Conservation (phyloP, 2,888 invertebrate species). For the Baccha elongata region DNA sequence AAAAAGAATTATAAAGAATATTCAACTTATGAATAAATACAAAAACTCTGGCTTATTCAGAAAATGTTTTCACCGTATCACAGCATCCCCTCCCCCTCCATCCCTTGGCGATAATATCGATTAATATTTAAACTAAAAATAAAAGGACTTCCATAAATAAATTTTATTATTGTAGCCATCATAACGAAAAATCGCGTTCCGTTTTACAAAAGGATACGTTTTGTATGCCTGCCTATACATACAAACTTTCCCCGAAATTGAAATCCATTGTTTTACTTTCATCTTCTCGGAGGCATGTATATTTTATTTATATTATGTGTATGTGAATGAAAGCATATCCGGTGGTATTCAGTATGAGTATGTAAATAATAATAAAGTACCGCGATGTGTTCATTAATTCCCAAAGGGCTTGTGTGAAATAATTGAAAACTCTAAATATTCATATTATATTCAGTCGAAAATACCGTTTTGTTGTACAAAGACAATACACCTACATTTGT, state of each 20-base stretch:
- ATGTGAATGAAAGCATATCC: conserved; percentile 5
- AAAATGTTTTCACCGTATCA: not conserved
- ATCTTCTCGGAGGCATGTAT: conserved; percentile 33
- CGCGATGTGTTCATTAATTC: conserved; percentile 58
- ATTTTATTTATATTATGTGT: not conserved
- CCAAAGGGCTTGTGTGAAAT: conserved; percentile 48
- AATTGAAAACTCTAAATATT: conserved; percentile 71
- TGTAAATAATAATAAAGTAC: conserved; percentile 61
- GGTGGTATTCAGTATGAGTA: conserved; percentile 1
- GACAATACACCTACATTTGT: too few species aligned
- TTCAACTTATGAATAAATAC: too few species aligned
- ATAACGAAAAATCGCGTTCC: conserved; percentile 14
- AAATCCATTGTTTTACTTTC: conserved; percentile 60
- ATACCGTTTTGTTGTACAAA: not conserved
- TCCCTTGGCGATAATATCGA: conserved; percentile 15
- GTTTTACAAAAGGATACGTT: not conserved
- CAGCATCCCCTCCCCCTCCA: not conserved
- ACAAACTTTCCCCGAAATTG: conserved; percentile 17
- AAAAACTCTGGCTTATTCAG: not conserved
- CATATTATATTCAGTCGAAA: conserved; percentile 32
- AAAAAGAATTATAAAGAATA: too few species aligned
- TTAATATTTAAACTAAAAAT: conserved; percentile 26
- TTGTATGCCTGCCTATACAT: conserved; percentile 9
- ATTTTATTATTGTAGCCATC: conserved; percentile 29
- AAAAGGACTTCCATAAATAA: conserved; percentile 32